phyloP scores from a whole-genome alignment of 2,888 invertebrate species.

The Cryptus viduatorius region DNA sequence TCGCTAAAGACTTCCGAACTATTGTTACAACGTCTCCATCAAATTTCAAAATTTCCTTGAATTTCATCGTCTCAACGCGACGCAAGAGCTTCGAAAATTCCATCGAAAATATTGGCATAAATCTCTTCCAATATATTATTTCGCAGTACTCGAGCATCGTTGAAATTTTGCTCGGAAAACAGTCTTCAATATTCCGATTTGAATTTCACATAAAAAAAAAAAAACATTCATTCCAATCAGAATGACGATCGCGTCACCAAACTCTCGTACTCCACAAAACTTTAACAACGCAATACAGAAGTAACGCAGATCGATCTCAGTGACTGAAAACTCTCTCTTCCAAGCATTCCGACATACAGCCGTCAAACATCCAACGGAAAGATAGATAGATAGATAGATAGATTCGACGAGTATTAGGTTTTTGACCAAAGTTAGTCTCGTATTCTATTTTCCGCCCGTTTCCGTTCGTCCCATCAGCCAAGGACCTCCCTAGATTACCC shows the following conservation, averaged over 20 bases:
- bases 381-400: background rate
- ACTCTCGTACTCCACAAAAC: conserved; percentile 42
- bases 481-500: conserved; percentile 61
- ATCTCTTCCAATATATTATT: background rate
- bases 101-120: background rate
- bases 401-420: conserved; percentile 24
- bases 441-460: conserved; percentile 44
- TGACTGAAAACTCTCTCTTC: conserved; percentile 36
- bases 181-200: background rate
- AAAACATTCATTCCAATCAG: conserved; percentile 58
- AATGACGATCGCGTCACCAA: conserved; percentile 57
- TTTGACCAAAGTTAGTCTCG: conserved; percentile 53
- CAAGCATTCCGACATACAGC: background rate
- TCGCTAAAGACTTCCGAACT: too few relatives aligned
- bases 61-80: too few relatives aligned
- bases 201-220: background rate
- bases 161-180: background rate
- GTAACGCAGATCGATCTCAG: conserved; percentile 59
- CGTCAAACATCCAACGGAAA: background rate
- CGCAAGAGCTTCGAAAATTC: too few relatives aligned
- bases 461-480: conserved; percentile 14
- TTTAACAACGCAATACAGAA: conserved; percentile 58
- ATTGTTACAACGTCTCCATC: too few relatives aligned
- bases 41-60: too few relatives aligned
- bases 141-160: background rate